phyloP scores from a whole-genome alignment of 2,797 vertebrate genomes.

The Protosalanx chinensis region DNA sequence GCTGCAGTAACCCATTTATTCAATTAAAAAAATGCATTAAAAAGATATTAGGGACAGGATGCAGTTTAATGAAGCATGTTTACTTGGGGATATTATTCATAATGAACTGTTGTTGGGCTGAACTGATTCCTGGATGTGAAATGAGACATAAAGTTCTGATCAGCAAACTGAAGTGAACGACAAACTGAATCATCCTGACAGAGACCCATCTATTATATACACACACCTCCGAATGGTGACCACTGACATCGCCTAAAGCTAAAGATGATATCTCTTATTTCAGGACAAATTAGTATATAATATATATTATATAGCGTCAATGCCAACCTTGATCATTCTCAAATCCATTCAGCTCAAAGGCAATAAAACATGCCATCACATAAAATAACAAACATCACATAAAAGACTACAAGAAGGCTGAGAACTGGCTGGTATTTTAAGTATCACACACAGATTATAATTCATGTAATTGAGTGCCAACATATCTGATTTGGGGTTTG shows the following conservation, averaged over 20 bases:
- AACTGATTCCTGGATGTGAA: conserved; percentile 66
- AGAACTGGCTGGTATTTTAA: background rate
- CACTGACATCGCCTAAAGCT: conserved; percentile 19
- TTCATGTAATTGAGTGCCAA: background rate
- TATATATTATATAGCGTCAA: background rate
- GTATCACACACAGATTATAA: conserved; percentile 13
- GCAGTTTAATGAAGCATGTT: conserved; percentile 83
- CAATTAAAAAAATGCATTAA: conserved; percentile 86
- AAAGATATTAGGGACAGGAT: conserved; percentile 80
- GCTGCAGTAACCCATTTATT: conserved; percentile 79
- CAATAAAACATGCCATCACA: conserved; percentile 20
- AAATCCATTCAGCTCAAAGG: conserved; percentile 28
- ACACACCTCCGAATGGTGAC: conserved; percentile 24
- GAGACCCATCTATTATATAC: conserved; percentile 16
- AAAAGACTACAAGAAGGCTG: background rate
- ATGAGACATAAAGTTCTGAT: conserved; percentile 43
- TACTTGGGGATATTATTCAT: conserved; percentile 81
- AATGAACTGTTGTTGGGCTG: conserved; percentile 76
- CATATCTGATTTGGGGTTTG: conserved; percentile 22
- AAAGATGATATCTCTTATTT: conserved; percentile 8
- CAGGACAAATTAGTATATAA: background rate
- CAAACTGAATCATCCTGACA: conserved; percentile 36
- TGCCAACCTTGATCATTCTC: conserved; percentile 19
- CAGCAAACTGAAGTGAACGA: conserved; percentile 39
- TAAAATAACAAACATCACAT: background rate